Evolutionary conservation across 2,888 invertebrate species (phyloP).

Genomic region (Meganola albula): DNA sequence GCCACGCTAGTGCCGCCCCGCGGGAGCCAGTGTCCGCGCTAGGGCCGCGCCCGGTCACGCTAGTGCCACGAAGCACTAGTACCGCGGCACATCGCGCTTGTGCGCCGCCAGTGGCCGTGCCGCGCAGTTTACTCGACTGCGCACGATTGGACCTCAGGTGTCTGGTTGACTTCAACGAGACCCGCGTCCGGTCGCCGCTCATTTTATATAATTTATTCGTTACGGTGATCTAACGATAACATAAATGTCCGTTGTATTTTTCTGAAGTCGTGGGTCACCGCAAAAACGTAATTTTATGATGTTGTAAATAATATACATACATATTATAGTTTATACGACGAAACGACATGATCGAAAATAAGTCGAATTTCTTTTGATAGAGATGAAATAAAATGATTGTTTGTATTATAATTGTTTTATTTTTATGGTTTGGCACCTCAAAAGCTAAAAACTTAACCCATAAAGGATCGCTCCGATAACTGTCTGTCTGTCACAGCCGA

Average conservation of each 20-base stretch:
- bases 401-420: constrained; percentile 36
- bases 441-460: too few species aligned
- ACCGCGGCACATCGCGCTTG: constrained; percentile 12
- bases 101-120: constrained; percentile 2
- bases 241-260: constrained; percentile 30
- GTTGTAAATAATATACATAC: constrained; percentile 56
- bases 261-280: constrained; percentile 25
- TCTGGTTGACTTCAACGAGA: too few species aligned
- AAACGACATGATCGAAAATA: constrained; percentile 60
- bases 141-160: too few species aligned
- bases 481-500: not conserved
- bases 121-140: constrained; percentile 1
- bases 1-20: constrained; percentile 37
- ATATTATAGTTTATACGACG: constrained; percentile 66
- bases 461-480: not conserved
- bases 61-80: too few species aligned
- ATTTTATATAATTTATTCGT: constrained; percentile 31
- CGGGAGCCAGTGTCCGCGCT: not conserved
- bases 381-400: constrained; percentile 68
- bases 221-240: constrained; percentile 24
- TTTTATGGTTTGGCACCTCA: not conserved
- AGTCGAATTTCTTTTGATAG: constrained; percentile 76
- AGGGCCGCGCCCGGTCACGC: constrained; percentile 79
- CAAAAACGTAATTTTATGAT: constrained; percentile 36
- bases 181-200: constrained; percentile 6